Evolutionary conservation across 2,113 vertebrate species (phyloP).

Genomic region (Cacatua alba): DNA sequence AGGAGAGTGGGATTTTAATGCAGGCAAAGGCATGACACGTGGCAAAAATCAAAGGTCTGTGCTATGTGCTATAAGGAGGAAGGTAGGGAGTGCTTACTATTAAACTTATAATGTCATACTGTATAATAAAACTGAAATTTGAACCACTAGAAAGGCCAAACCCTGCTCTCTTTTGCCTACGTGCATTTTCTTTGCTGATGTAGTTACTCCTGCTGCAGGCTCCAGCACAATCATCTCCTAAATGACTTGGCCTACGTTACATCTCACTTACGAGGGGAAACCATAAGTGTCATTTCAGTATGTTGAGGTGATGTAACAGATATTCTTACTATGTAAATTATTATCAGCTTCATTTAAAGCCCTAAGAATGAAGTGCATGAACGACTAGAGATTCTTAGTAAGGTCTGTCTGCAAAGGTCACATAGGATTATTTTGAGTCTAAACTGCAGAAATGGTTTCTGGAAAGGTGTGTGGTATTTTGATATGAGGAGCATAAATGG

Average conservation of each 20-base stretch:
- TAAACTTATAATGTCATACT: background rate
- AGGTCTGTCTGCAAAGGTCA: conserved; percentile 4
- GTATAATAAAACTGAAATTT: background rate
- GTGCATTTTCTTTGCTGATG: background rate
- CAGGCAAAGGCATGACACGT: background rate
- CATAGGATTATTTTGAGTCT: background rate
- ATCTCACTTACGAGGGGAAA: background rate
- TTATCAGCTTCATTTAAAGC: background rate
- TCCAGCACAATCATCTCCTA: background rate
- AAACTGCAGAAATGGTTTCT: background rate
- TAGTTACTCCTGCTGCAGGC: background rate
- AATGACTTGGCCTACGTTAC: background rate
- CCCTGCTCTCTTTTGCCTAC: background rate
- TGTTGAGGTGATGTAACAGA: background rate
- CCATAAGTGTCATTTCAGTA: background rate
- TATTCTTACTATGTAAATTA: background rate
- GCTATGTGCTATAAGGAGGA: background rate
- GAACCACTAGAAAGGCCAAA: background rate
- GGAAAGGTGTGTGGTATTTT: background rate
- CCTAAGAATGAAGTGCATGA: background rate
- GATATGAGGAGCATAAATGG: background rate
- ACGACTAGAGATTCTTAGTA: background rate
- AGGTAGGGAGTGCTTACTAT: background rate
- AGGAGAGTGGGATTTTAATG: background rate
- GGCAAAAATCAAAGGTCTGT: background rate